These are phyloP conservation scores for Felis chaus DNA, from an alignment of 2,113 vertebrate species.

Conservation along the genomic window DNA sequence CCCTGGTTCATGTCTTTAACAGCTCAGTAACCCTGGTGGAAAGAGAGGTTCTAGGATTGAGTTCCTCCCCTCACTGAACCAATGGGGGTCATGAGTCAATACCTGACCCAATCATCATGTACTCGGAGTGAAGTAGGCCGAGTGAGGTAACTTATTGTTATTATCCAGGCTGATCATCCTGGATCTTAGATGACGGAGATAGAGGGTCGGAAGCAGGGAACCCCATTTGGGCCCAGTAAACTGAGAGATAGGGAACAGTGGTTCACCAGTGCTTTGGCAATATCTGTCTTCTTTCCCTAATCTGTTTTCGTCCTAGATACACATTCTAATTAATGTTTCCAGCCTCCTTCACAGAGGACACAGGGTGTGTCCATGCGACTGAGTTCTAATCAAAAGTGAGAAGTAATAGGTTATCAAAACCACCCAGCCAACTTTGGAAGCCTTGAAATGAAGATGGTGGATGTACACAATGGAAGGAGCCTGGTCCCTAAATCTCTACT, in stretches of 20 bases:
- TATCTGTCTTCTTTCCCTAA: neutral
- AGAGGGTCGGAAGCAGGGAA: neutral
- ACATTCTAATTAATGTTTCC: neutral
- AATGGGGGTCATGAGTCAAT: neutral
- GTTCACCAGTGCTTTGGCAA: neutral
- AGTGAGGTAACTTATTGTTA: neutral
- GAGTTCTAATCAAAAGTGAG: neutral
- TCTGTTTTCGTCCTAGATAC: neutral
- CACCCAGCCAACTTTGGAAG: neutral
- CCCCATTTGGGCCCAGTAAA: neutral
- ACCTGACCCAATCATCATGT: neutral
- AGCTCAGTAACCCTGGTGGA: neutral
- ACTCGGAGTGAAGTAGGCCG: neutral
- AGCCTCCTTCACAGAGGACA: neutral
- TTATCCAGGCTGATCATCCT: neutral
- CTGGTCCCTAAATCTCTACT: neutral
- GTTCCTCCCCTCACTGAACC: neutral
- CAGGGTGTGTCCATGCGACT: neutral
- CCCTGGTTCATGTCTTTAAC: neutral
- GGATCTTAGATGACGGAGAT: neutral
- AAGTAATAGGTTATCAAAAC: neutral
- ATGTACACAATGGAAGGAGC: neutral
- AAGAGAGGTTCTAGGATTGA: neutral
- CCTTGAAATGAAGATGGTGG: neutral
- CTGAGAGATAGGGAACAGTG: neutral